Percentiles rank a stretch among this genome's conserved stretches.
Evolutionary conservation across 2,888 invertebrate genomes (phyloP).

Genomic region (Vanessa cardui): DNA sequence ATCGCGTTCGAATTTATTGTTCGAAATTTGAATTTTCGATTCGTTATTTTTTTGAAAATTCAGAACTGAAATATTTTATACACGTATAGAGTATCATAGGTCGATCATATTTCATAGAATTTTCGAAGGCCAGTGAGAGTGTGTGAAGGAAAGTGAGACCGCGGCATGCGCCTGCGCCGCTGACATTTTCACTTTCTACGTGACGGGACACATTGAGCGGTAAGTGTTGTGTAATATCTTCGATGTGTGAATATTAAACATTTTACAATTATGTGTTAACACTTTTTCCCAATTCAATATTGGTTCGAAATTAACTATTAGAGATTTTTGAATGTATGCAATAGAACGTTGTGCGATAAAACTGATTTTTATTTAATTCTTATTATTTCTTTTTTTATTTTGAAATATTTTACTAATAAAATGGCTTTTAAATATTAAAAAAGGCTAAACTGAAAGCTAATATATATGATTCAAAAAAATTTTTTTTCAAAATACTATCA

Average conservation of each 20-base stretch:
- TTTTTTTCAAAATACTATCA: neutral
- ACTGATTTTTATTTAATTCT: neutral
- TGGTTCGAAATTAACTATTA: neutral
- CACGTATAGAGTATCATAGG: too few species aligned
- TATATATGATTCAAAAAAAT: too few species aligned
- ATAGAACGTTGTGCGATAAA: neutral
- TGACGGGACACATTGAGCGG: slow-evolving; percentile 65
- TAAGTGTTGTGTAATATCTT: slow-evolving; percentile 54
- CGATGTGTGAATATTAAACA: slow-evolving; percentile 46
- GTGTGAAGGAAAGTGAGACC: slow-evolving; percentile 67
- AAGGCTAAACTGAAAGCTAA: too few species aligned
- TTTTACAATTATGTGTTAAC: neutral
- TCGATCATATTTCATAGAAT: slow-evolving; percentile 7
- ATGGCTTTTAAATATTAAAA: too few species aligned
- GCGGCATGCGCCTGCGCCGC: slow-evolving; percentile 64
- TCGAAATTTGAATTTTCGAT: slow-evolving; percentile 32
- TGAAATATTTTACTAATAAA: too few species aligned
- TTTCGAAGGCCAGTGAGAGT: slow-evolving; percentile 47
- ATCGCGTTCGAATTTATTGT: slow-evolving; percentile 54
- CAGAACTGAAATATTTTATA: slow-evolving; percentile 9
- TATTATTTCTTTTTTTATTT: too few species aligned
- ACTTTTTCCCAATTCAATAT: neutral
- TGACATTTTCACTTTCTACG: slow-evolving; percentile 76
- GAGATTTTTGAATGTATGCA: neutral
- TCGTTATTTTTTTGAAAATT: slow-evolving; percentile 8